phyloP scores from a whole-genome alignment of 2,113 vertebrate genomes.

The Manacus vitellinus region DNA sequence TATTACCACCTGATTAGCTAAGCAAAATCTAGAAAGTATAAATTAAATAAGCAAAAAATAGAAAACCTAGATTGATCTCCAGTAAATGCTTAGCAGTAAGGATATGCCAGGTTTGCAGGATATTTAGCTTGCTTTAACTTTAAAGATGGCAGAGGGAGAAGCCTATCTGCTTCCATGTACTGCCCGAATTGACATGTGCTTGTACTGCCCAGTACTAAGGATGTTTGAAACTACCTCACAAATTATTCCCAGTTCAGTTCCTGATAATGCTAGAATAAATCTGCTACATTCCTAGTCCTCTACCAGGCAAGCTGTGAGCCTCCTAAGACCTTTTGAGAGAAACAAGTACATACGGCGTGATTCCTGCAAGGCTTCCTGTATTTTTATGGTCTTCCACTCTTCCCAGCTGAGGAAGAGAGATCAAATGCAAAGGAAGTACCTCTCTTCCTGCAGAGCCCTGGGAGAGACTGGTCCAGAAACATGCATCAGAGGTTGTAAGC shows the following conservation, averaged over 20 bases:
- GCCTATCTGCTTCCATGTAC: background rate
- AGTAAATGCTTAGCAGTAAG: background rate
- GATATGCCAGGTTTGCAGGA: background rate
- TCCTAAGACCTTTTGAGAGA: background rate
- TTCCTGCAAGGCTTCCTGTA: background rate
- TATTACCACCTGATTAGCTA: constrained; percentile 1
- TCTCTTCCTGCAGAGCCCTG: background rate
- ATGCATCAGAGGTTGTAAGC: background rate
- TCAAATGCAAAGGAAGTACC: background rate
- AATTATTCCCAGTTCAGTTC: background rate
- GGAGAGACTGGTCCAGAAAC: background rate
- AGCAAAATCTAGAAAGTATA: background rate
- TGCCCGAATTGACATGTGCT: background rate
- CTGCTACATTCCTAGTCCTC: background rate
- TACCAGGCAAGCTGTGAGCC: background rate
- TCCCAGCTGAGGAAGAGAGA: background rate
- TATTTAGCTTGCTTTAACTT: background rate
- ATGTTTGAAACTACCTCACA: background rate
- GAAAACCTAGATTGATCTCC: background rate
- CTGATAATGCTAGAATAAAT: background rate
- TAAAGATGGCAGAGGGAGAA: background rate
- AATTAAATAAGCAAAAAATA: background rate
- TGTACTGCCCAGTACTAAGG: background rate
- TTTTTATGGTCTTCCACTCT: background rate
- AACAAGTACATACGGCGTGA: fast-evolving